Percentiles rank a stretch among this genome's conserved stretches.
These are phyloP conservation scores for Megaustenia siamemsis DNA, from an alignment of 2,888 invertebrate genomes.

Conservation along the genomic window DNA sequence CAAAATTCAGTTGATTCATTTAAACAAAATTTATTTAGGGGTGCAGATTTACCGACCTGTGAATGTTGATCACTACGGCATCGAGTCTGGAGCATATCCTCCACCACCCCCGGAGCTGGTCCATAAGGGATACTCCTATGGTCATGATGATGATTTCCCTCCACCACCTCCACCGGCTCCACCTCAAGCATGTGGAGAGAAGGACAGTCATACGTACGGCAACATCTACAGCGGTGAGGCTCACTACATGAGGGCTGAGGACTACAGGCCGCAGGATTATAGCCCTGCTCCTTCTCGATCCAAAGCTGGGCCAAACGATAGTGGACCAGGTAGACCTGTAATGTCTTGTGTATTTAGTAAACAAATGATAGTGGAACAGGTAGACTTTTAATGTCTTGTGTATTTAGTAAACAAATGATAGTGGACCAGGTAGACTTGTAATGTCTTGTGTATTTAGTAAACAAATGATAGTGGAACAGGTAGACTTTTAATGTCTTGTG, in stretches of 20 bases:
- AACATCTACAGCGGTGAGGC: constrained; percentile 55
- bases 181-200: constrained; percentile 56
- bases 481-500: too few species aligned
- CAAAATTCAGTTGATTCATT: not conserved
- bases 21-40: constrained; percentile 62
- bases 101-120: constrained; percentile 66
- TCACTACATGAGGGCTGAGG: constrained; percentile 51
- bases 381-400: too few species aligned
- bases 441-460: too few species aligned
- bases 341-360: too few species aligned
- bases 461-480: too few species aligned
- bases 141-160: constrained; percentile 68
- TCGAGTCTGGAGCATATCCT: constrained; percentile 55
- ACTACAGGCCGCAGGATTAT: constrained; percentile 49
- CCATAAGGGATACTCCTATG: constrained; percentile 64
- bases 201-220: constrained; percentile 43
- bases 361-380: not conserved
- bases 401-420: too few species aligned
- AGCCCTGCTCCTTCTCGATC: not conserved
- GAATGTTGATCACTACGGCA: constrained; percentile 60
- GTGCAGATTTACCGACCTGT: constrained; percentile 63
- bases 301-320: constrained; percentile 5
- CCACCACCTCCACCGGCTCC: constrained; percentile 69
- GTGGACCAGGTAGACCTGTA: not conserved
- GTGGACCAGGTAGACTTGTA: too few species aligned